phyloP scores from a whole-genome alignment of 2,888 invertebrate genomes.

The Agonopterix alstromeriana region DNA sequence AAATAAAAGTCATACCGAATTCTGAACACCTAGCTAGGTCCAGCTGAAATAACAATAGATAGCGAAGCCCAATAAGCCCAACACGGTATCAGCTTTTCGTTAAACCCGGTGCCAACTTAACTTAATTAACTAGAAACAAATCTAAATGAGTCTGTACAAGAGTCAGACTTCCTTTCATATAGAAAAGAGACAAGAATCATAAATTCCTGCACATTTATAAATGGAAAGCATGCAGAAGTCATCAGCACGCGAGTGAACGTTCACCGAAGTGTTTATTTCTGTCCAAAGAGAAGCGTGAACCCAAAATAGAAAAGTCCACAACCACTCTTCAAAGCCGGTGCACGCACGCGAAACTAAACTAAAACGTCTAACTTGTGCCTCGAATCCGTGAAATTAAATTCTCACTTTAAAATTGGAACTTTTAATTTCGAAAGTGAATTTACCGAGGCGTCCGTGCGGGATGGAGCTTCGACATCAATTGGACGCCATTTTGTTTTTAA shows the following conservation, averaged over 20 bases:
- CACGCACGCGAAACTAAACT: conserved; percentile 44
- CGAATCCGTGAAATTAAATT: conserved; percentile 20
- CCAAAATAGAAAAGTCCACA: conserved; percentile 72
- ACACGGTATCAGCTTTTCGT: too few species aligned
- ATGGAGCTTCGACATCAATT: conserved; percentile 41
- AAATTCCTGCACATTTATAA: too few species aligned
- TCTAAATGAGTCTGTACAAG: too few species aligned
- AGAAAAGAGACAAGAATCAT: too few species aligned
- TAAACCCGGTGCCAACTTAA: too few species aligned
- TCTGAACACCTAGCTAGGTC: too few species aligned
- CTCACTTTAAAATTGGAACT: conserved; percentile 2
- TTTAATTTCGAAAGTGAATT: background rate
- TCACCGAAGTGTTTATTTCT: conserved; percentile 60
- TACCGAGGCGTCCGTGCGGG: conserved; percentile 26
- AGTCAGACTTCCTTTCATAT: too few species aligned
- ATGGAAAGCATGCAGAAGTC: conserved; percentile 25
- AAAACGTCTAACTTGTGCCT: conserved; percentile 13
- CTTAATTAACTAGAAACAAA: too few species aligned
- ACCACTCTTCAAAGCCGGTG: conserved; percentile 46
- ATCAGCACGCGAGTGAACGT: conserved; percentile 23
- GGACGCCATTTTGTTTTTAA: conserved; percentile 59
- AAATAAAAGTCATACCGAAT: too few species aligned
- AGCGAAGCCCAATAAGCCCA: too few species aligned
- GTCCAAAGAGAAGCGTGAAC: conserved; percentile 46
- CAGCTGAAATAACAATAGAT: too few species aligned